Base-by-base conservation (phyloP, 2,797 vertebrate species). In the Scolopax bukidnonensis region DNA sequence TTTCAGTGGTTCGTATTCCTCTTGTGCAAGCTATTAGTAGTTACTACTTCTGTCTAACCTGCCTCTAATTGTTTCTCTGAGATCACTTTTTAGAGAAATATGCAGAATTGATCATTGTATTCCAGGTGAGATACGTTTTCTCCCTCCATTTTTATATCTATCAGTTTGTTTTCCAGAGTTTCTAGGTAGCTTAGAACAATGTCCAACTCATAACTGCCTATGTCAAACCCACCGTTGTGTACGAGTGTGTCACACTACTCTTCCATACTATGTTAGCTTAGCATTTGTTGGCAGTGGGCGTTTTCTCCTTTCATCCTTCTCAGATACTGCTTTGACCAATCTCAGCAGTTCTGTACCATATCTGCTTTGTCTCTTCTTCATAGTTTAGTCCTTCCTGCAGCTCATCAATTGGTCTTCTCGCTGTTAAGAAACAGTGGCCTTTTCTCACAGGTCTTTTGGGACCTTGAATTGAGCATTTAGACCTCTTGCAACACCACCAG, bases 211-310 rank as follows among this genome's bases (percentile, higher is more conserved):
- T 18, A 77, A 65, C 11, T 68, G 36, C 32, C 38, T 43, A 7
- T 1, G 4, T 51, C 48, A 87, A 94, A 78, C 5, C 3, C 27
- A 90, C 51, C 9, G 75, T 0, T 18, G 6, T 2, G 0, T 70
- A 54, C 1, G 1, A 77, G 32, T 48, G n/a, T 65, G 74, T 77
- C 50, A 74, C 5, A 24, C 18, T 15, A 23, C 8, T 67, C 57
- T 81, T 84, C 21, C 0, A 0, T 6, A 15, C 53, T 65, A 16
- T 24, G 5, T 38, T 47, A 70, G 27, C 30, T 23, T 28, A 27
- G 27, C 32, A 25, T 15, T 36, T 82, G 36, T 7, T 71, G 32
- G 59, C 50, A 69, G 14, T 11, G 10, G 1, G 6, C 47, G 30
- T 60, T 88, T 69, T 48, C 50, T 18, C 30, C 32, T 81, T 51